Conservation (phyloP, 2,888 invertebrate species). For the Unio delphinus region DNA sequence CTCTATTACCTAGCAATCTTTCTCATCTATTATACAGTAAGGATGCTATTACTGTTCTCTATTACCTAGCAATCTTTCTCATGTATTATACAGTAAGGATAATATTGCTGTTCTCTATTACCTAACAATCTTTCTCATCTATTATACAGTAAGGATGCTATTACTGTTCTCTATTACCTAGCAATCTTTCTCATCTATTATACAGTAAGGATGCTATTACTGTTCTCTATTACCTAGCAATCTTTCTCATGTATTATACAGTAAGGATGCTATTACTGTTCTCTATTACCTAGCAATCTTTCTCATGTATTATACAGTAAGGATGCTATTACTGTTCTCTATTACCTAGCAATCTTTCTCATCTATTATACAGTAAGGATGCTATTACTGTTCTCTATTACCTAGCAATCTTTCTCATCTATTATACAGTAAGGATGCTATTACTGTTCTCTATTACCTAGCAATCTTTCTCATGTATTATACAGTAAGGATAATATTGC, state of each 20-base stretch:
- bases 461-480: too few relatives aligned
- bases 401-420: constrained; percentile 88
- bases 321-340: neutral
- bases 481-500: neutral
- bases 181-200: constrained; percentile 82
- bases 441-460: too few relatives aligned
- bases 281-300: constrained; percentile 85
- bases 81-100: constrained; percentile 73
- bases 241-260: too few relatives aligned
- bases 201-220: too few relatives aligned
- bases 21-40: too few relatives aligned
- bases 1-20: too few relatives aligned
- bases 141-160: too few relatives aligned
- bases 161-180: constrained; percentile 75
- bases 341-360: constrained; percentile 88
- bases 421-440: too few relatives aligned
- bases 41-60: neutral
- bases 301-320: constrained; percentile 76
- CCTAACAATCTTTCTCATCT: constrained; percentile 86
- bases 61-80: constrained; percentile 88
- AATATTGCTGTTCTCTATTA: constrained; percentile 63
- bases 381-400: constrained; percentile 63
- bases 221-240: too few relatives aligned
- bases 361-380: too few relatives aligned
- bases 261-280: neutral